Conservation (phyloP, 2,888 invertebrate species). For the Asteroscopus sphinx region DNA sequence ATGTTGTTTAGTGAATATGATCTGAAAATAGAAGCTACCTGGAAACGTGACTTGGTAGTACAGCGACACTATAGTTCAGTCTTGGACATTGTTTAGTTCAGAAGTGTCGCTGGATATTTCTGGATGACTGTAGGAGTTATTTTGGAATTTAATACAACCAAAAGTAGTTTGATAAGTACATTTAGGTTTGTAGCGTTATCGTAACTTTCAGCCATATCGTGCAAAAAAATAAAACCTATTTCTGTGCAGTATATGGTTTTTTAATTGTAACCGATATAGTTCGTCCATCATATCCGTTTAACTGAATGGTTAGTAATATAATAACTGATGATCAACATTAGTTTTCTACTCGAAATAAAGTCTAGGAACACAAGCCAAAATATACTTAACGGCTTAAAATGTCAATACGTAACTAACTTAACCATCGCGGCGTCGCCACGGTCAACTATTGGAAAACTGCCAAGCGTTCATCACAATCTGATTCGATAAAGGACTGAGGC, state of each 20-base stretch:
- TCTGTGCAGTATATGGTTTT: too few species aligned
- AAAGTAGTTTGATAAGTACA: slow-evolving; percentile 5
- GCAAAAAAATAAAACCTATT: too few species aligned
- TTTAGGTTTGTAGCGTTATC: too few species aligned
- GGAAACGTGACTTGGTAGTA: slow-evolving; percentile 51
- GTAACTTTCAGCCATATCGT: too few species aligned
- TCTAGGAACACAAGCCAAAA: slow-evolving; percentile 20
- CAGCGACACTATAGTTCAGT: slow-evolving; percentile 36
- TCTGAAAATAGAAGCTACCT: slow-evolving; percentile 59
- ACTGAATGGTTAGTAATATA: too few species aligned
- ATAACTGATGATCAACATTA: not conserved
- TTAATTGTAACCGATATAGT: too few species aligned
- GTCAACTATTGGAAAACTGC: slow-evolving; percentile 46
- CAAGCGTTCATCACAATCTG: slow-evolving; percentile 43
- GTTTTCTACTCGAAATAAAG: not conserved
- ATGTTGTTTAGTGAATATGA: slow-evolving; percentile 49
- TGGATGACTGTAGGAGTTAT: not conserved
- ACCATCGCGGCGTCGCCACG: slow-evolving; percentile 50
- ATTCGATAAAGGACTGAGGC: slow-evolving; percentile 40
- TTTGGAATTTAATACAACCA: too few species aligned
- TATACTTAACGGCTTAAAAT: slow-evolving; percentile 35
- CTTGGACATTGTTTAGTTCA: slow-evolving; percentile 20
- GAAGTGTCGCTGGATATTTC: slow-evolving; percentile 19
- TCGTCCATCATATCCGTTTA: too few species aligned
- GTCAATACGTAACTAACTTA: slow-evolving; percentile 45